Conservation (phyloP, 2,797 vertebrate genomes). For the Bovichtus variegatus region DNA sequence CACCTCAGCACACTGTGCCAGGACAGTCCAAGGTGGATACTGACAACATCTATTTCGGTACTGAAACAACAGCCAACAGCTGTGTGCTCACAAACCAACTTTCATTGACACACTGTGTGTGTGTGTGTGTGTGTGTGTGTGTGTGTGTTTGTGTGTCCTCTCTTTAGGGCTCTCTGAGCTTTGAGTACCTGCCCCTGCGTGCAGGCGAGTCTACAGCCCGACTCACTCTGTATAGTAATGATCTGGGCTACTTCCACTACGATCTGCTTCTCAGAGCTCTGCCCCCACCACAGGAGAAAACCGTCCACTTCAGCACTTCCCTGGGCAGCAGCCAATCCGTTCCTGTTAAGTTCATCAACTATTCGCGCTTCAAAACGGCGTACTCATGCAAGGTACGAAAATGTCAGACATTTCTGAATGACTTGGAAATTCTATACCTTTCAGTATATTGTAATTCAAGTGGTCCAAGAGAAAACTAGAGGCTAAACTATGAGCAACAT, state of each 20-base stretch:
- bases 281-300: constrained; percentile 82
- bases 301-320: constrained; percentile 82
- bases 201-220: constrained; percentile 78
- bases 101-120: accelerated
- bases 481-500: no score
- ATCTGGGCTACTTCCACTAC: constrained; percentile 88
- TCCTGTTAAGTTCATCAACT: constrained; percentile 87
- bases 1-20: constrained; percentile 84
- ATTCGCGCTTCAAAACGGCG: constrained; percentile 84
- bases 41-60: neutral
- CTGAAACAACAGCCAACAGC: neutral
- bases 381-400: constrained; percentile 87
- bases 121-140: no score
- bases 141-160: neutral
- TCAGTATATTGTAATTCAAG: no score
- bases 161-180: constrained; percentile 82
- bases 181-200: constrained; percentile 90
- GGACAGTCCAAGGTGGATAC: constrained; percentile 85
- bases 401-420: neutral
- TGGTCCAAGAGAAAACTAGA: no score
- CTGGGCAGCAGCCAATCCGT: constrained; percentile 86
- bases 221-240: constrained; percentile 84
- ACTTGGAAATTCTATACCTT: no score
- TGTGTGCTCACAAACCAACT: neutral
- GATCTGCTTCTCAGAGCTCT: constrained; percentile 86